Base-by-base conservation (phyloP, 2,797 vertebrate species). In the Fundulus diaphanus region DNA sequence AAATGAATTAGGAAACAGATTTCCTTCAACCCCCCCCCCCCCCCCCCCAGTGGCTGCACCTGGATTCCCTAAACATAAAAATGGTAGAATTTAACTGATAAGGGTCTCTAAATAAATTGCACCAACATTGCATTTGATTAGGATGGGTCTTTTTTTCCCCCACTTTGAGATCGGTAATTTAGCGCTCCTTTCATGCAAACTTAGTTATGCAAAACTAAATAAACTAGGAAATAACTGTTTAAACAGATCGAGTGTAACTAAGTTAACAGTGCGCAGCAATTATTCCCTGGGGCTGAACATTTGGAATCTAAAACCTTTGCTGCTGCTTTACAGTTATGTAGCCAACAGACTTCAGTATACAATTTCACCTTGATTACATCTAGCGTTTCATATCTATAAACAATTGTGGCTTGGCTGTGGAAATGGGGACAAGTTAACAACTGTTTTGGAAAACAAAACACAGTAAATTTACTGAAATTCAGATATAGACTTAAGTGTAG, bases 1-100 rank as follows among this genome's bases (percentile, higher is more conserved):
- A 91, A 93, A 93, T 94, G 90, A 92, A 95, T 94, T 91, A 93
- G 85, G 86, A 91, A 91, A 90, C 91, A 87, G 88, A 94, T 92
- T 93, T 82, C 85, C 83, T 92, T 94, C 90, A 85, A 91, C 86
- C 90, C 85, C 31, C n/a, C n/a, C n/a, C n/a, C n/a, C n/a, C n/a
- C n/a, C n/a, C n/a, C 90, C 89, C 86, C 86, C 82, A 80, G 91
- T 87, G 86, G 87, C 82, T 91, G 84, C 87, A 90, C 90, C 92
- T 92, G 87, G 83, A 93, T 82, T 90, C 85, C 80, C 87, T 56
- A 70, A 92, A 87, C 87, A 81, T 71, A 76, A 81, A 87, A 87
- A 84, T 68, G 68, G 79, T 77, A 82, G 88, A 68, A 92, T 88
- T 92, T 51, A 79, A 69, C 89, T 84, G 89, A 93, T 90, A 92